These are phyloP conservation scores for Lysandra coridon DNA, from an alignment of 2,888 invertebrate species.

Conservation along the genomic window DNA sequence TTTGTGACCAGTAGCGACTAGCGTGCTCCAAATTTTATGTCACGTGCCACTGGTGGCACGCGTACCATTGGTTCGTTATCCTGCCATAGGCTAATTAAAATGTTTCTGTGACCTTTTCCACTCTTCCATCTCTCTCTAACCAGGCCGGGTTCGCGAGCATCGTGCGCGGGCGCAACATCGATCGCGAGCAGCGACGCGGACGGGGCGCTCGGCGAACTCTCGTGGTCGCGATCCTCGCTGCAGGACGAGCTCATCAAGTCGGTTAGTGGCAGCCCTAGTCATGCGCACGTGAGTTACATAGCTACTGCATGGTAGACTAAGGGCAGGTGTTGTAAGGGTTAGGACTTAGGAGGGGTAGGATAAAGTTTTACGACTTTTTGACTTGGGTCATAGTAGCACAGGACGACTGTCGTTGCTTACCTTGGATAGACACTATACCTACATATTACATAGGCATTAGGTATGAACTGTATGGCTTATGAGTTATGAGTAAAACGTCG, in stretches of 20 bases:
- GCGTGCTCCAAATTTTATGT: too few species aligned
- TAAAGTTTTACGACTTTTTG: too few species aligned
- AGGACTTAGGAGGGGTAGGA: not conserved
- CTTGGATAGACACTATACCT: too few species aligned
- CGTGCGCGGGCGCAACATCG: constrained; percentile 82
- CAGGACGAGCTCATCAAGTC: constrained; percentile 85
- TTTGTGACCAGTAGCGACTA: too few species aligned
- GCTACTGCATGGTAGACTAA: constrained; percentile 5
- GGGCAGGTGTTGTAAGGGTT: not conserved
- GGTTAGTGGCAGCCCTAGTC: constrained; percentile 78
- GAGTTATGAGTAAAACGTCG: too few species aligned
- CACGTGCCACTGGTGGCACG: too few species aligned
- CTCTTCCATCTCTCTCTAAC: not conserved
- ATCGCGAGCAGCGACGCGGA: constrained; percentile 77
- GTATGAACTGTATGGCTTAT: too few species aligned
- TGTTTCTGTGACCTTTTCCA: not conserved
- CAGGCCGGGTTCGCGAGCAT: constrained; percentile 76
- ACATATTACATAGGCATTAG: too few species aligned
- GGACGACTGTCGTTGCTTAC: too few species aligned
- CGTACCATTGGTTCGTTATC: too few species aligned
- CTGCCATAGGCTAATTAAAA: too few species aligned
- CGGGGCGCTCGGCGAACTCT: constrained; percentile 75
- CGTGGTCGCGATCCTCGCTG: constrained; percentile 83
- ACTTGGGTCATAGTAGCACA: too few species aligned
- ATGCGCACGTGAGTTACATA: constrained; percentile 70